These are phyloP conservation scores for Nesometra sesokonis DNA, from an alignment of 35 echinoderm and acorn worm species.

Conservation along the genomic window DNA sequence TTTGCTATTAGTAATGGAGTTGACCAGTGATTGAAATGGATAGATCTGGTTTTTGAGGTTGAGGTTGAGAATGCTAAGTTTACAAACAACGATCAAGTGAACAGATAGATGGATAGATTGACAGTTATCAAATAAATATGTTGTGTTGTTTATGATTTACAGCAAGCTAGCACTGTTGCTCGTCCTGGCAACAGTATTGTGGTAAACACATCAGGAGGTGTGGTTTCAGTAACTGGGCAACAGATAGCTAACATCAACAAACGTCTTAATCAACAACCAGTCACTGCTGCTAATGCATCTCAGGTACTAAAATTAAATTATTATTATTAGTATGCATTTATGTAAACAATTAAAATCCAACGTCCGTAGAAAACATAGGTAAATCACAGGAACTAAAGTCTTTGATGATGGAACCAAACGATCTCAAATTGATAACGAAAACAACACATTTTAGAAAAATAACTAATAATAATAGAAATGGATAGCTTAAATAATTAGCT, in stretches of 20 bases:
- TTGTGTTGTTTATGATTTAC: conserved; percentile 2
- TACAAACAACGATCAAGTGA: no score
- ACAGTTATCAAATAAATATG: neutral
- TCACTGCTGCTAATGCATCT: conserved; percentile 16
- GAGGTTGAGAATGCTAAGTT: no score
- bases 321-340: neutral
- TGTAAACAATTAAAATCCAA: neutral
- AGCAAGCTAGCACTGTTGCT: conserved; percentile 72
- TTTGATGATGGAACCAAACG: no score
- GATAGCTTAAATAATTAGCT: no score
- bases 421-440: no score
- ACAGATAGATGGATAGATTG: neutral
- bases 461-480: neutral
- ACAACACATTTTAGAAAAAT: no score
- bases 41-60: no score
- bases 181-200: conserved; percentile 66
- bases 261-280: conserved; percentile 62
- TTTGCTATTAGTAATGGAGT: no score
- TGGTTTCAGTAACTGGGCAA: conserved; percentile 17
- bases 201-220: conserved; percentile 36
- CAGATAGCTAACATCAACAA: conserved; percentile 80
- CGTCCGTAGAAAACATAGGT: neutral
- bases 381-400: no score
- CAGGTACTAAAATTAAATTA: neutral
- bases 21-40: no score